Evolutionary conservation across 2,888 invertebrate genomes (phyloP).

Genomic region (Lacanobia wlatinum): DNA sequence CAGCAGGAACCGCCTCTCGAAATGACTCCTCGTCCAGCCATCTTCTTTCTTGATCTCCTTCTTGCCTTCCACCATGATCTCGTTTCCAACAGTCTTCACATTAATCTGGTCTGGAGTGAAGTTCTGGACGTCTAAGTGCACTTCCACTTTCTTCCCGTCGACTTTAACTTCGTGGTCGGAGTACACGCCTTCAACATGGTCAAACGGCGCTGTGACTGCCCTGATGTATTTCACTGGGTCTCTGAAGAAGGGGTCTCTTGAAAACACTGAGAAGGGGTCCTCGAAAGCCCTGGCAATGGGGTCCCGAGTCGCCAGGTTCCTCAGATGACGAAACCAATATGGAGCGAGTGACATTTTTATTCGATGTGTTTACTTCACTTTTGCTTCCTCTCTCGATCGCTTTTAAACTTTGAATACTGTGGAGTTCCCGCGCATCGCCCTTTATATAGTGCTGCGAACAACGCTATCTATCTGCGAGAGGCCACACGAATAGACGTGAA

Average conservation of each 20-base stretch:
- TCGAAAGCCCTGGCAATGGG: conserved; percentile 80
- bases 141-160: conserved; percentile 93
- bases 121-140: conserved; percentile 94
- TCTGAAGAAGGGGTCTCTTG: conserved; percentile 85
- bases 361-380: conserved; percentile 21
- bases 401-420: conserved; percentile 58
- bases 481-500: conserved; percentile 72
- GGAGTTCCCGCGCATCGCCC: conserved; percentile 49
- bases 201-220: conserved; percentile 74
- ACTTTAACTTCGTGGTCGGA: conserved; percentile 90
- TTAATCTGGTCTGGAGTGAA: conserved; percentile 95
- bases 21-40: conserved; percentile 94
- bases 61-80: conserved; percentile 94
- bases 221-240: conserved; percentile 82
- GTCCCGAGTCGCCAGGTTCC: conserved; percentile 81
- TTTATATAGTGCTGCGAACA: conserved; percentile 77
- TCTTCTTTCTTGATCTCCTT: conserved; percentile 94
- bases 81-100: conserved; percentile 94
- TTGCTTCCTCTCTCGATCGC: conserved; percentile 17
- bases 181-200: conserved; percentile 87
- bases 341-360: conserved; percentile 84
- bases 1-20: conserved; percentile 93
- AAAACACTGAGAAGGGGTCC: conserved; percentile 80
- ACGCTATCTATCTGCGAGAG: conserved; percentile 80
- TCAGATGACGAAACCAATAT: conserved; percentile 86